A percentile compares a stretch with the other conserved stretches of the same genome.
Conservation (phyloP, 2,888 invertebrate species). For the Cantharis nigra region DNA sequence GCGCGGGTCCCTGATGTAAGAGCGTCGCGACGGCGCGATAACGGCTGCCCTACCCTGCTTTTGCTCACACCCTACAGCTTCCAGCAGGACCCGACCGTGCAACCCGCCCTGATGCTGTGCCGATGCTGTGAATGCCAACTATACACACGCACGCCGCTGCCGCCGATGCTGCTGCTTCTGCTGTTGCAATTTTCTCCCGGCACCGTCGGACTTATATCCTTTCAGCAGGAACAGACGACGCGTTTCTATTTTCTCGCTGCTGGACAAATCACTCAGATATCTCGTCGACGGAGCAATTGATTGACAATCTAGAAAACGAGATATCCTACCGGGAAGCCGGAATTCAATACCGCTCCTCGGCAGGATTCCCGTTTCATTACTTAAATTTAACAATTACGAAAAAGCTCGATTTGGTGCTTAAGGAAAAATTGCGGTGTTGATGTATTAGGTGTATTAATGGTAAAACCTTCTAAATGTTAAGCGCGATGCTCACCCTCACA, state of each 20-base stretch:
- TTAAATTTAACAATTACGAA: not conserved
- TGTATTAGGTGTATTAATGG: not conserved
- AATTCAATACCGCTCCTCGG: not conserved
- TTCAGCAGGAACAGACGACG: not conserved
- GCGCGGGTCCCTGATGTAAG: slow-evolving; percentile 44
- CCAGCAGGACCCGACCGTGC: slow-evolving; percentile 30
- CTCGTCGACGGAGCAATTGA: slow-evolving; percentile 9
- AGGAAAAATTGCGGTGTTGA: not conserved
- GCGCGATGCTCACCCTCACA: not conserved
- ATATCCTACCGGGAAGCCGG: not conserved
- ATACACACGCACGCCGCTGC: not conserved
- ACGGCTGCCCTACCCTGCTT: slow-evolving; percentile 44
- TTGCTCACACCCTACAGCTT: slow-evolving; percentile 40
- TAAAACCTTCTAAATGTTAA: slow-evolving; percentile 2
- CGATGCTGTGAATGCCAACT: slow-evolving; percentile 22
- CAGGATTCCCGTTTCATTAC: not conserved
- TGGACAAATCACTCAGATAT: slow-evolving; percentile 16
- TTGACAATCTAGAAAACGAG: slow-evolving; percentile 13
- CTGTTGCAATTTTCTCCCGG: slow-evolving; percentile 14
- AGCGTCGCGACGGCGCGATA: slow-evolving; percentile 43
- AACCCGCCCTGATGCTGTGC: slow-evolving; percentile 29
- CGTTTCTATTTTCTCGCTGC: slow-evolving; percentile 8
- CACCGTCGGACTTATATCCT: not conserved
- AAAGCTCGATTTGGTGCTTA: not conserved
- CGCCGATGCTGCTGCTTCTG: not conserved